Conservation (phyloP, 1,140 invertebrate species). For the Cardiocondyla obscurior region DNA sequence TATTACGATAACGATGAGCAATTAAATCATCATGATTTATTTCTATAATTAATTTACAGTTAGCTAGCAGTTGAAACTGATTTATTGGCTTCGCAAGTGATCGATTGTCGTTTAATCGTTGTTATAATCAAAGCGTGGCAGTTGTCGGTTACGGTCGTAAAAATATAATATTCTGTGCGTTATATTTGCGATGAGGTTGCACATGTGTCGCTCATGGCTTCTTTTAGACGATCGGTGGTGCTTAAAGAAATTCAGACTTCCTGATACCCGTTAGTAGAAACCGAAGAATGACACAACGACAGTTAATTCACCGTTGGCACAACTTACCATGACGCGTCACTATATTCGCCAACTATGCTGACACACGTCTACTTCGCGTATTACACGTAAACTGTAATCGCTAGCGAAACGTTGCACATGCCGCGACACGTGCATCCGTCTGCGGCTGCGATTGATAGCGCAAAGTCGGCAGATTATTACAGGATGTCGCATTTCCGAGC, state of each 20-base stretch:
- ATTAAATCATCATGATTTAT: slow-evolving; percentile 46
- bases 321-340: neutral
- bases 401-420: neutral
- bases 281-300: neutral
- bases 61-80: slow-evolving; percentile 51
- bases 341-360: neutral
- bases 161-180: neutral
- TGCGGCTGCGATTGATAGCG: neutral
- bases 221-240: neutral
- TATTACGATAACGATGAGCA: slow-evolving; percentile 9
- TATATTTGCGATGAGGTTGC: neutral
- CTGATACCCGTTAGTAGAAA: neutral
- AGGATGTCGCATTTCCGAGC: neutral
- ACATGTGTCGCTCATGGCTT: neutral
- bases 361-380: neutral
- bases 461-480: slow-evolving; percentile 3
- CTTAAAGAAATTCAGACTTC: slow-evolving; percentile 14
- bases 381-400: slow-evolving; percentile 10
- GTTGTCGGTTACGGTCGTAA: neutral
- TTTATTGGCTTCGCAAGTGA: slow-evolving; percentile 34
- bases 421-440: slow-evolving; percentile 7
- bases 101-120: neutral
- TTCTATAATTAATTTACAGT: slow-evolving; percentile 43
- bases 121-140: neutral
- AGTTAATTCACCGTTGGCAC: slow-evolving; percentile 4